Evolutionary conservation across 2,888 invertebrate species (phyloP).

Genomic region (Melanotus villosus): DNA sequence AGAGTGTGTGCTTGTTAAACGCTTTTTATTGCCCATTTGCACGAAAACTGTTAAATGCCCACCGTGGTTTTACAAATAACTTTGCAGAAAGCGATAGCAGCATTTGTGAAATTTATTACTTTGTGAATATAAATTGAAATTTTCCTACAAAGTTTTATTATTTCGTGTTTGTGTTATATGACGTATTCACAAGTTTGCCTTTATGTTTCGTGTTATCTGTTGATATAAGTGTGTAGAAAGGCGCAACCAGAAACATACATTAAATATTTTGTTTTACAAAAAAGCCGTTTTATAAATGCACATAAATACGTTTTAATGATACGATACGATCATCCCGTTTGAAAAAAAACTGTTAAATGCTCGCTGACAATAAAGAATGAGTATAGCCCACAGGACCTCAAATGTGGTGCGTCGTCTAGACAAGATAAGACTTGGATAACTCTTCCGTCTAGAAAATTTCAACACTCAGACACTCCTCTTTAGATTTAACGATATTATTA

Average conservation of each 20-base stretch:
- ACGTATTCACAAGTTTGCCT: conserved; percentile 32
- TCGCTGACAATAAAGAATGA: too few relatives aligned
- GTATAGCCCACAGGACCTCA: too few relatives aligned
- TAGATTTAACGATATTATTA: too few relatives aligned
- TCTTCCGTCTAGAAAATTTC: too few relatives aligned
- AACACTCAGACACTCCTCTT: too few relatives aligned
- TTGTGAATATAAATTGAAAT: conserved; percentile 52
- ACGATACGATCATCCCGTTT: too few relatives aligned
- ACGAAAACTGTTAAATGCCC: conserved; percentile 45
- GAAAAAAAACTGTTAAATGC: too few relatives aligned
- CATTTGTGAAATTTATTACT: conserved; percentile 45
- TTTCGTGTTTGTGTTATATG: conserved; percentile 40
- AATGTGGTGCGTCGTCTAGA: too few relatives aligned
- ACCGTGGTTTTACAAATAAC: conserved; percentile 46
- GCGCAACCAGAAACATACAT: not conserved
- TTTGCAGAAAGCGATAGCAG: conserved; percentile 44
- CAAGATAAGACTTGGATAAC: too few relatives aligned
- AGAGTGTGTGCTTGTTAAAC: conserved; percentile 43
- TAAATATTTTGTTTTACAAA: not conserved
- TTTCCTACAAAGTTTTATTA: conserved; percentile 49
- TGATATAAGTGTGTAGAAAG: conserved; percentile 15
- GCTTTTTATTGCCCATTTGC: conserved; percentile 46
- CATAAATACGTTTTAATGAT: too few relatives aligned
- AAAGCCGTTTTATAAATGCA: not conserved
- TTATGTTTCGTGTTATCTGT: conserved; percentile 19